phyloP scores from a whole-genome alignment of 2,888 invertebrate species.

The Dorcus parallelipipedus region DNA sequence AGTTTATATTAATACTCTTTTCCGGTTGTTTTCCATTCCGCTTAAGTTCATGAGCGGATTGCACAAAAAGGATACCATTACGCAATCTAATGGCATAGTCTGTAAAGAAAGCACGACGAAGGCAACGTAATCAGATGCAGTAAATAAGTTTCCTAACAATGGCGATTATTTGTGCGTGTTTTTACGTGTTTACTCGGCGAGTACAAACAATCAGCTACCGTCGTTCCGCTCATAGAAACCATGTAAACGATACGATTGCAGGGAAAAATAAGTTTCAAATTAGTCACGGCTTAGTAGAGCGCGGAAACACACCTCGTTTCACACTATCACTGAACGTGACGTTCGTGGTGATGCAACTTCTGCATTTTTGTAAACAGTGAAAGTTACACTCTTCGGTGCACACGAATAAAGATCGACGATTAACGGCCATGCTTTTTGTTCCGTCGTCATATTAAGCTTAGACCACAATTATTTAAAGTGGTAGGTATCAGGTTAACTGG shows the following conservation, averaged over 20 bases:
- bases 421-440: background rate
- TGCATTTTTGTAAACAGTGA: slow-evolving; percentile 1
- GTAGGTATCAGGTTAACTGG: background rate
- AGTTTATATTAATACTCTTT: no score
- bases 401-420: background rate
- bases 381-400: background rate
- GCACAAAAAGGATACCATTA: background rate
- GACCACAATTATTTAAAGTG: background rate
- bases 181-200: background rate
- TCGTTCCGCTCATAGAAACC: slow-evolving; percentile 37
- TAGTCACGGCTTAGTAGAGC: slow-evolving; percentile 44
- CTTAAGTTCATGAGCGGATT: background rate
- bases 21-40: no score
- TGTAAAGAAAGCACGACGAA: background rate
- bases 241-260: slow-evolving; percentile 34
- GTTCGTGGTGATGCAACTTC: slow-evolving; percentile 14
- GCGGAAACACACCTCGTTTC: slow-evolving; percentile 48
- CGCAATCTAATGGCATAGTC: no score
- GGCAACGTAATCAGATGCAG: background rate
- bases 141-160: background rate
- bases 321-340: slow-evolving; percentile 42
- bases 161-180: background rate
- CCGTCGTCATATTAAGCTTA: background rate
- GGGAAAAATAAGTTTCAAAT: slow-evolving; percentile 43
- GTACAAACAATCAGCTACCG: slow-evolving; percentile 17